Base-by-base conservation (phyloP, 2,888 invertebrate genomes). In the Acronicta aceris region DNA sequence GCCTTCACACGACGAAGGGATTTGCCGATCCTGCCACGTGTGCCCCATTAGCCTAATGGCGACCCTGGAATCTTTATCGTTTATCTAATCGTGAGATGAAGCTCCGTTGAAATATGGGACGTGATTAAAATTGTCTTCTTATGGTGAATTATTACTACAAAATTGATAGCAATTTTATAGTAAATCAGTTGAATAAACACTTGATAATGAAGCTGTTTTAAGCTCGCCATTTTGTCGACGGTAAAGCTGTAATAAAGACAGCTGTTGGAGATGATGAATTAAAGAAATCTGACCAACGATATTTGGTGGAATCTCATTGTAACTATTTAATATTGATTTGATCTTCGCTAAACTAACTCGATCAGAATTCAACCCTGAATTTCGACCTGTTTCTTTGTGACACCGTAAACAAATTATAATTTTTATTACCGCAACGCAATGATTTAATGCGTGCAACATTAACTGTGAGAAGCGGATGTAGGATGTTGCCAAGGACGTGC, bases 401-500 rank as follows among this genome's bases (percentile, higher is more conserved):
- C 38, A 46, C 36, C 21, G 38, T 45, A 46, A 33, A 33, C 33
- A 41, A 71, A 49, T 68, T 60, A 42, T 69, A 65, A 51, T 60
- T 68, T 62, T 68, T 52, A 71, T 74, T 76, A 74, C 79, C 71
- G 81, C 72, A 67, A 69, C 59, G 70, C 73, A 74, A 85, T 81
- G 86, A 84, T 87, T 86, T 79, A 84, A 81, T 76, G 68, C 59
- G 67, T 66, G 65, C 56, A 74, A 61, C 57, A 62, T 59, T 74
- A 79, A 83, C 84, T 92, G 93, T 94, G 93, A 88, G 93, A 93
- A 94, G 85, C 92, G 92, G 91, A 92, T 89, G 90, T 90, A 81
- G 93, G 92, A 93, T 91, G 91, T 84, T 73, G 78, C 81, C 92
- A 93, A 93, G 94, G 94, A 81, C 93, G 83, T 80, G 87, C 86